phyloP scores from a whole-genome alignment of 2,797 vertebrate species.

The Paramormyrops hopkinsi region DNA sequence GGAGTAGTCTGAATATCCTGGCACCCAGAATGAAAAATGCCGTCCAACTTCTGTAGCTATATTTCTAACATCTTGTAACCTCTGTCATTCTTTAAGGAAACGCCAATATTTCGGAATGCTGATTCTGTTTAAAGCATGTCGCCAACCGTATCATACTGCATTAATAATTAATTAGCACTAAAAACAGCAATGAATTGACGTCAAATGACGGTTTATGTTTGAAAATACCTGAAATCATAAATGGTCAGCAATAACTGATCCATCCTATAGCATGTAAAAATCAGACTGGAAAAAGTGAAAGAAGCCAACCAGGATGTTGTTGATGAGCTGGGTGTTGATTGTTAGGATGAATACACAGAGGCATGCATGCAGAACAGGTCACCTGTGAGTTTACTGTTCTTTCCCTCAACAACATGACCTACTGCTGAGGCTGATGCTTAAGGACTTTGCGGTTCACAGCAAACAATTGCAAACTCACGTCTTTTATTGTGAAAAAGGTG shows the following conservation, averaged over 20 bases:
- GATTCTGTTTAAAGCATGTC: not conserved
- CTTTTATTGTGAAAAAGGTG: not conserved
- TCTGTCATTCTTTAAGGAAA: not conserved
- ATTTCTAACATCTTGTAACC: not conserved
- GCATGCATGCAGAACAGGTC: not conserved
- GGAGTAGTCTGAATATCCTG: not conserved
- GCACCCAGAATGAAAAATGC: not conserved
- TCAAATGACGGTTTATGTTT: not conserved
- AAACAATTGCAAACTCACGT: not conserved
- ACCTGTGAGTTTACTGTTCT: not conserved
- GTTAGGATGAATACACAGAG: not conserved
- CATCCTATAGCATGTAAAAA: not conserved
- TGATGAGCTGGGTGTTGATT: not conserved
- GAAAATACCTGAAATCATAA: not conserved
- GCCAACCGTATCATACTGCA: not conserved
- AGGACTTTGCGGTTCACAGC: not conserved
- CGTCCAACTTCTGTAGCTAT: not conserved
- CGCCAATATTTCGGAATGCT: not conserved
- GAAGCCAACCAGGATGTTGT: not conserved
- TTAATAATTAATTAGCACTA: not conserved
- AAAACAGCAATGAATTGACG: not conserved
- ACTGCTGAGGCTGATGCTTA: not conserved
- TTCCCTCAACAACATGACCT: not conserved
- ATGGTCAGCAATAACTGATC: not conserved
- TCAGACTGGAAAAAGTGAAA: not conserved